Conservation (phyloP, 2,797 vertebrate genomes). For the Lagocephalus sceleratus region DNA sequence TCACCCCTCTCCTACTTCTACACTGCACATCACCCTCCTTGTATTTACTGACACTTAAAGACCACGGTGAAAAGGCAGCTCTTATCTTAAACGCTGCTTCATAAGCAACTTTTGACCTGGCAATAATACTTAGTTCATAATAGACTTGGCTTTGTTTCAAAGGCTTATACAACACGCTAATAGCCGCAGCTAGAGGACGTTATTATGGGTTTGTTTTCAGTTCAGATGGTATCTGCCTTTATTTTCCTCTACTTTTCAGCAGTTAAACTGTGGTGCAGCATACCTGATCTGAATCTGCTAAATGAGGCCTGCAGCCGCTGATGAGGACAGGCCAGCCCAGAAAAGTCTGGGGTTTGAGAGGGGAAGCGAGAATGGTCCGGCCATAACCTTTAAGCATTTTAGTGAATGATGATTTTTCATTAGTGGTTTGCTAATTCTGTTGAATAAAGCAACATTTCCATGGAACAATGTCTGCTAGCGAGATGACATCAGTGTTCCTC, state of each 20-base stretch:
- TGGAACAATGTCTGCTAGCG: too few relatives aligned
- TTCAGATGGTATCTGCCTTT: slow-evolving; percentile 72
- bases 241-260: slow-evolving; percentile 75
- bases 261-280: slow-evolving; percentile 64
- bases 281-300: slow-evolving; percentile 72
- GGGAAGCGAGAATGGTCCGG: not conserved
- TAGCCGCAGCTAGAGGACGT: slow-evolving; percentile 44
- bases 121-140: slow-evolving; percentile 42
- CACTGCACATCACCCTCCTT: slow-evolving; percentile 22
- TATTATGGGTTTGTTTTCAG: slow-evolving; percentile 68
- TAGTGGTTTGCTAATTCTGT: too few relatives aligned
- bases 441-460: too few relatives aligned
- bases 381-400: too few relatives aligned
- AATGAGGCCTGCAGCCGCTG: slow-evolving; percentile 74
- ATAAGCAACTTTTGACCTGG: slow-evolving; percentile 48
- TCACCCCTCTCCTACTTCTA: slow-evolving; percentile 21
- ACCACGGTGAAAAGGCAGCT: slow-evolving; percentile 28
- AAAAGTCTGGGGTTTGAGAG: slow-evolving; percentile 30
- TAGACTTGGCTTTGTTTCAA: slow-evolving; percentile 48
- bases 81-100: slow-evolving; percentile 44
- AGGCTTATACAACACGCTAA: slow-evolving; percentile 56
- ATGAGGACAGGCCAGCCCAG: slow-evolving; percentile 48
- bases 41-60: slow-evolving; percentile 14
- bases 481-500: too few relatives aligned
- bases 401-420: too few relatives aligned